Evolutionary conservation across 2,888 invertebrate genomes (phyloP).

Genomic region (Pollenia angustigena): DNA sequence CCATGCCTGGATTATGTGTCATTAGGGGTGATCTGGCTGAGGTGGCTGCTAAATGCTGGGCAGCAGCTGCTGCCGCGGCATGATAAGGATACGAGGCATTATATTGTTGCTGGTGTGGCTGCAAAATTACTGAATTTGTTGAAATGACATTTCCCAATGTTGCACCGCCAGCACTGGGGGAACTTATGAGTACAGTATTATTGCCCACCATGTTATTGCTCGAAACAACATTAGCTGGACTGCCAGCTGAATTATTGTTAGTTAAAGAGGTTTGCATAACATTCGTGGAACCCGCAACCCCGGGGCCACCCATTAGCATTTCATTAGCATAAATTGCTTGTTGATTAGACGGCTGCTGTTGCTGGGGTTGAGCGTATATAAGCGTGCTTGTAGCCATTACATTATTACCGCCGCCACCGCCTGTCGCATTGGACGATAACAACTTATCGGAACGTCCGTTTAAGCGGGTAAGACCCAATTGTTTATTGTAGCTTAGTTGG

Average conservation of each 20-base stretch:
- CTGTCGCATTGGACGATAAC: constrained; percentile 73
- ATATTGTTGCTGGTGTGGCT: constrained; percentile 78
- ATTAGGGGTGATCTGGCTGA: constrained; percentile 79
- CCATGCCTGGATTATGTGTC: constrained; percentile 79
- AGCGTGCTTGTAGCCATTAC: constrained; percentile 67
- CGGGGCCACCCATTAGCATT: constrained; percentile 72
- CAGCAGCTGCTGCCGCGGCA: constrained; percentile 75
- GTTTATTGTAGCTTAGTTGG: constrained; percentile 81
- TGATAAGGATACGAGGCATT: constrained; percentile 82
- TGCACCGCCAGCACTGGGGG: constrained; percentile 79
- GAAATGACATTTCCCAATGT: constrained; percentile 78
- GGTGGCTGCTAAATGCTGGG: constrained; percentile 78
- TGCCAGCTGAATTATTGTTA: constrained; percentile 75
- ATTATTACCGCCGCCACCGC: constrained; percentile 70
- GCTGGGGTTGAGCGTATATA: constrained; percentile 76
- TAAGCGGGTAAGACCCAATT: constrained; percentile 80
- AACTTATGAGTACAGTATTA: constrained; percentile 80
- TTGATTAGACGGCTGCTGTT: constrained; percentile 74
- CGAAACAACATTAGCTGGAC: constrained; percentile 63
- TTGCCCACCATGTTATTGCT: constrained; percentile 75
- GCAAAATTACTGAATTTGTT: constrained; percentile 79
- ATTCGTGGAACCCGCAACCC: constrained; percentile 71
- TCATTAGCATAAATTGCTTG: constrained; percentile 73
- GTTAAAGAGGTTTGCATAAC: constrained; percentile 76
- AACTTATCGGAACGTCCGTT: constrained; percentile 81